Conservation (phyloP, 2,888 invertebrate genomes). For the Pardosa pseudoannulata region DNA sequence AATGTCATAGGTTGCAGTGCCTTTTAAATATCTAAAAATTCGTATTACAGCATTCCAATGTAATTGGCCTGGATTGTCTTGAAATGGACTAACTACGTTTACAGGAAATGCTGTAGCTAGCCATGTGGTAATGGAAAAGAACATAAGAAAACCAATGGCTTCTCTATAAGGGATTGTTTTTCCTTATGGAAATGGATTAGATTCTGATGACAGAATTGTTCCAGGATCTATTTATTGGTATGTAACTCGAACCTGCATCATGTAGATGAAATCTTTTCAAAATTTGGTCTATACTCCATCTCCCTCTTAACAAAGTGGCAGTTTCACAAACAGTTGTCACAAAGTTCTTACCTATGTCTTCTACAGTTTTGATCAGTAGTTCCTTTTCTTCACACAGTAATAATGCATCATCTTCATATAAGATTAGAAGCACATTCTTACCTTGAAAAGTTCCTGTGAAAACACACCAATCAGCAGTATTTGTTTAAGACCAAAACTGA, state of each 20-base stretch:
- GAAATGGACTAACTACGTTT: too few species aligned
- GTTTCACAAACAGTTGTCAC: not conserved
- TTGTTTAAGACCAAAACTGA: conserved; percentile 11
- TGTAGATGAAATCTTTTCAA: too few species aligned
- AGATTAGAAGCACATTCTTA: too few species aligned
- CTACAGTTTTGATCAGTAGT: not conserved
- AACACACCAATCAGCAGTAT: conserved; percentile 12
- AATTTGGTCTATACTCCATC: not conserved
- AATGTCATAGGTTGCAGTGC: too few species aligned
- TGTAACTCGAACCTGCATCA: not conserved
- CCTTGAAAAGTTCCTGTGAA: not conserved
- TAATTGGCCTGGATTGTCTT: too few species aligned
- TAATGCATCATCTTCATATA: not conserved
- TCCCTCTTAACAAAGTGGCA: not conserved
- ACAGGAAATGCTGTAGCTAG: too few species aligned
- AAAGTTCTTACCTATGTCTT: not conserved
- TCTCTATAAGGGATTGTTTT: not conserved
- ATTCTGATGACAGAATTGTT: not conserved
- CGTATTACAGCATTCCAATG: too few species aligned
- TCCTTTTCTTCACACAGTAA: not conserved
- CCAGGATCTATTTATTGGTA: not conserved
- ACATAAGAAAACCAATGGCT: not conserved
- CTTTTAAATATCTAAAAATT: too few species aligned
- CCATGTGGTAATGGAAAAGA: too few species aligned
- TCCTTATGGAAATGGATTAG: conserved; percentile 9